Percentiles rank a stretch among this genome's conserved stretches.
Conservation (phyloP, 2,888 invertebrate genomes). For the Tortricodes alternella region DNA sequence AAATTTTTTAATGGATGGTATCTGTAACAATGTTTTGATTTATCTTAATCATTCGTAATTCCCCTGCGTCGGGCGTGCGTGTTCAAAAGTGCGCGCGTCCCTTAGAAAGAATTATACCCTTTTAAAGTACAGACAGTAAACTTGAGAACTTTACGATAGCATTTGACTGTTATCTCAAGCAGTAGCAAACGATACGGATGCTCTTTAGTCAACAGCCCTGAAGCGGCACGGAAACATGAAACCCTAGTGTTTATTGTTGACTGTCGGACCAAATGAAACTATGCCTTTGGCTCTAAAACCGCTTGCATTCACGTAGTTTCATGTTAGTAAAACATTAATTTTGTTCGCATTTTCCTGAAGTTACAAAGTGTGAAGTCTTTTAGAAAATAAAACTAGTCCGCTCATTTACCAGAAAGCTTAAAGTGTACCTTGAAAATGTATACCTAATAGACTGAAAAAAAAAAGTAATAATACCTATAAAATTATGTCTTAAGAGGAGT, state of each 20-base stretch:
- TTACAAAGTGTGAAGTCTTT: neutral
- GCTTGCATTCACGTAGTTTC: neutral
- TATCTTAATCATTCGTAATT: neutral
- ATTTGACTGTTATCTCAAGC: neutral
- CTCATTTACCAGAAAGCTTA: neutral
- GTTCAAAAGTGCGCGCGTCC: no score
- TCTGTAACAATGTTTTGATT: slow-evolving; percentile 3
- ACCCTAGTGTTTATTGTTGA: slow-evolving; percentile 25
- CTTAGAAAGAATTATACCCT: no score
- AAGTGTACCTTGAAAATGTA: no score
- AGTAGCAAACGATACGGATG: slow-evolving; percentile 8
- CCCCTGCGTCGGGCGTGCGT: slow-evolving; percentile 26
- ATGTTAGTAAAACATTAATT: slow-evolving; percentile 2
- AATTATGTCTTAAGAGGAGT: no score
- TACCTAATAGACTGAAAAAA: no score
- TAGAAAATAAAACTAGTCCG: neutral
- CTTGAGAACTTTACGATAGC: no score
- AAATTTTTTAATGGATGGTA: neutral
- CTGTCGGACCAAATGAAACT: slow-evolving; percentile 1
- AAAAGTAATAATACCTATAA: no score
- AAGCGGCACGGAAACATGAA: slow-evolving; percentile 10
- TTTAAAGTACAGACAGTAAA: no score
- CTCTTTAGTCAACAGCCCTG: slow-evolving; percentile 13
- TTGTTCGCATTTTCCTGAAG: neutral
- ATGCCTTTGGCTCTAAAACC: slow-evolving; percentile 17